Percentiles rank a stretch among this genome's conserved stretches.
These are phyloP conservation scores for Eulacestoma nigropectus DNA, from an alignment of 2,113 vertebrate genomes.

Conservation along the genomic window DNA sequence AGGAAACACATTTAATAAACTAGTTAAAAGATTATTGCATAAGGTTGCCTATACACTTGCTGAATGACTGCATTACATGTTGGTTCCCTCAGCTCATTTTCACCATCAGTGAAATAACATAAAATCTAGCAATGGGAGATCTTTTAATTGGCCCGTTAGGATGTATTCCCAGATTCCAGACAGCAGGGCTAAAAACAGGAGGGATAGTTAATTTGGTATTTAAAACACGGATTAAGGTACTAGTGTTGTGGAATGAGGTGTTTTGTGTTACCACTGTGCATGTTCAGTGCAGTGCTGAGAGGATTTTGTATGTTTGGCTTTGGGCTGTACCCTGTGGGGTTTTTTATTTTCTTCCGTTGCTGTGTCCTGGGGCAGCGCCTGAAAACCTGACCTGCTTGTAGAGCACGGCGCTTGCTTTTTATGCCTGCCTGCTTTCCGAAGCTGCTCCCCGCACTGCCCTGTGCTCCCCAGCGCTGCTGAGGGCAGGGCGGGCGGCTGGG, in stretches of 20 bases:
- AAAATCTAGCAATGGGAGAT: neutral
- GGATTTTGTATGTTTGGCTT: neutral
- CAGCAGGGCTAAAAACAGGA: neutral
- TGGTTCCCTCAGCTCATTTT: neutral
- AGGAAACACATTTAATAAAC: slow-evolving; percentile 38
- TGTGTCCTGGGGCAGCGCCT: neutral
- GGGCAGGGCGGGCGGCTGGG: neutral
- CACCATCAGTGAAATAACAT: neutral
- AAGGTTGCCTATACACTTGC: slow-evolving; percentile 5
- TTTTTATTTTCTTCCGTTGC: neutral
- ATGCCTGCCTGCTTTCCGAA: neutral
- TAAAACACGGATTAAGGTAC: neutral
- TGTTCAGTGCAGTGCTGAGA: neutral
- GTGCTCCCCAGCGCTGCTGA: accelerated
- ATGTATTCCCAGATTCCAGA: neutral
- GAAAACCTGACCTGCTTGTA: neutral
- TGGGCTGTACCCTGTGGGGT: neutral
- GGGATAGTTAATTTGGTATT: neutral
- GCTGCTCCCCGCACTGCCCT: neutral
- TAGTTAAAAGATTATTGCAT: neutral
- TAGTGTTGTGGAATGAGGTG: neutral
- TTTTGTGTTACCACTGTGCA: neutral
- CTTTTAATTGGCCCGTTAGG: neutral
- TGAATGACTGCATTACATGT: neutral
- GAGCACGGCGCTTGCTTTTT: neutral